phyloP scores from a whole-genome alignment of 2,797 vertebrate genomes.

The Delichon dasypus region DNA sequence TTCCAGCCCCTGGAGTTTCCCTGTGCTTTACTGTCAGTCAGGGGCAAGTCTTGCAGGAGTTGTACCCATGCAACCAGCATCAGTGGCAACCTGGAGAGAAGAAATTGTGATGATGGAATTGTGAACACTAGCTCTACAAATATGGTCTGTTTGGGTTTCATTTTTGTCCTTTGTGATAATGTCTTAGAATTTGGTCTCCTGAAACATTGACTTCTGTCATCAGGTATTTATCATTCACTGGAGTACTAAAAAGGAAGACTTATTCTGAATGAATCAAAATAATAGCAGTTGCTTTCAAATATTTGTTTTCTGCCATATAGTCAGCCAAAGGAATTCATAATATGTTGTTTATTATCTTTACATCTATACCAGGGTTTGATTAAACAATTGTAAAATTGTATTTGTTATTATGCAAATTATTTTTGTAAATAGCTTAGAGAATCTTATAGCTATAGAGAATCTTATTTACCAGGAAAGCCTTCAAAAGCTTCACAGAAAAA shows the following conservation, averaged over 20 bases:
- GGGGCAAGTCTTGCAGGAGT: neutral
- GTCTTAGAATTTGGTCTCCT: neutral
- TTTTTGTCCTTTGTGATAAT: neutral
- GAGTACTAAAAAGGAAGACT: neutral
- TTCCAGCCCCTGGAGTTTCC: neutral
- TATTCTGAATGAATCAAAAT: neutral
- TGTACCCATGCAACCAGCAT: neutral
- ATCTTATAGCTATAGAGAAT: neutral
- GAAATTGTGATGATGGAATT: neutral
- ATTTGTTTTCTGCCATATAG: neutral
- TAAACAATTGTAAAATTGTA: neutral
- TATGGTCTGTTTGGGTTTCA: rapidly evolving
- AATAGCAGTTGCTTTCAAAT: neutral
- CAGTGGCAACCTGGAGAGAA: neutral
- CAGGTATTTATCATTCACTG: neutral
- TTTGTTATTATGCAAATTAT: neutral
- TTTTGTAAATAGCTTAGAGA: neutral
- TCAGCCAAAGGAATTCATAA: neutral
- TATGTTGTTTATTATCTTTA: neutral
- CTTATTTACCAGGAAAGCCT: neutral
- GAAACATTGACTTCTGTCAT: neutral
- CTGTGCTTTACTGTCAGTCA: neutral
- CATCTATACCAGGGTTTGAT: neutral
- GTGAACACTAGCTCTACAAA: neutral
- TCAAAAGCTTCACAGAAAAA: neutral